Evolutionary conservation across 1,140 invertebrate species (phyloP).

Genomic region (Heliconius hewitsoni): DNA sequence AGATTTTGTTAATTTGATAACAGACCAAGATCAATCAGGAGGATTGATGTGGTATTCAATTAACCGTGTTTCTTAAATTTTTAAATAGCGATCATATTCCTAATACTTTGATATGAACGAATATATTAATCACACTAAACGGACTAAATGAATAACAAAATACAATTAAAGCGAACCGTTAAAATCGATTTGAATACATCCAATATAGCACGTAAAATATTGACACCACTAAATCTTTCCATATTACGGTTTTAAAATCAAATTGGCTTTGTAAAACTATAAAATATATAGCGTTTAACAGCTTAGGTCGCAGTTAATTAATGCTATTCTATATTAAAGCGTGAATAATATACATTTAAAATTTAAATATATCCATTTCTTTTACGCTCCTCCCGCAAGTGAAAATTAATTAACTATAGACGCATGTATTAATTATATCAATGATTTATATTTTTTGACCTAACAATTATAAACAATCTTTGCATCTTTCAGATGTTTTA

Average conservation of each 20-base stretch:
- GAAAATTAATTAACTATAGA: background rate
- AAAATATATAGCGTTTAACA: conserved; percentile 8
- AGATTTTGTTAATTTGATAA: conserved; percentile 4
- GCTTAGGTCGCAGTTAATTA: conserved; percentile 1
- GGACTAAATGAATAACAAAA: conserved; percentile 12
- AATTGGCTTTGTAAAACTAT: conserved; percentile 1
- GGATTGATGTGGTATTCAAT: conserved; percentile 27
- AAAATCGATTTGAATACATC: conserved; percentile 29
- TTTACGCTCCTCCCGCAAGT: background rate
- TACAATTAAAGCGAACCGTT: conserved; percentile 28
- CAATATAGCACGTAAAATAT: conserved; percentile 29
- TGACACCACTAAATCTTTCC: conserved; percentile 23
- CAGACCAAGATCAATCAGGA: background rate
- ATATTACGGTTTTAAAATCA: conserved; percentile 18
- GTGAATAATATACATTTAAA: background rate
- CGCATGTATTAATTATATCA: no score
- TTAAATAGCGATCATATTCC: conserved; percentile 15
- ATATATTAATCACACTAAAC: conserved; percentile 25
- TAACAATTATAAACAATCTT: no score
- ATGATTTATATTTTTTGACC: no score
- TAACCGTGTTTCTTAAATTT: conserved; percentile 22
- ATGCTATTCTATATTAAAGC: conserved; percentile 5
- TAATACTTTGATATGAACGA: conserved; percentile 15
- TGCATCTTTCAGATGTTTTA: no score
- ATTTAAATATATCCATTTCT: conserved; percentile 28